Evolutionary conservation across 2,797 vertebrate genomes (phyloP).

Genomic region (Vespertilio murinus): DNA sequence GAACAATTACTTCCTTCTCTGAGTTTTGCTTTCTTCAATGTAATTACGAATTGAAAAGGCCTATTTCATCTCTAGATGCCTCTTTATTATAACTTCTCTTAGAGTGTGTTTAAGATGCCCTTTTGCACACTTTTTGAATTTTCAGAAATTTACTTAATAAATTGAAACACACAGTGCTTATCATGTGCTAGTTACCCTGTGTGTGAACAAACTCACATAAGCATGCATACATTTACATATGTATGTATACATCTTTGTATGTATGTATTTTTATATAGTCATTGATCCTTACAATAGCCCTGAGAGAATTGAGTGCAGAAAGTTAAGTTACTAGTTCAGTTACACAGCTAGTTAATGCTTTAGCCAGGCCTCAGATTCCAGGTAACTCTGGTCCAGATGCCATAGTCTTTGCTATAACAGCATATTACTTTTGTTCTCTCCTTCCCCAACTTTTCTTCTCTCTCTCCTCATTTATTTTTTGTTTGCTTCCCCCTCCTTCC

Average conservation of each 20-base stretch:
- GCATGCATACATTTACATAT: too few species aligned
- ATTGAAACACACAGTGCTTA: background rate
- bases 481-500: background rate
- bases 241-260: too few species aligned
- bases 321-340: background rate
- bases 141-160: background rate
- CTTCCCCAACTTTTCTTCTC: background rate
- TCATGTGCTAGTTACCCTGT: too few species aligned
- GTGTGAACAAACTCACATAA: rapidly evolving
- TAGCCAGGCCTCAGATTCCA: background rate
- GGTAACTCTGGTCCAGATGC: background rate
- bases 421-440: background rate
- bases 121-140: background rate
- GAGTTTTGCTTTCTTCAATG: background rate
- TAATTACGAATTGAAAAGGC: background rate
- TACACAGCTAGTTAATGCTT: background rate
- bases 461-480: background rate
- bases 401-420: background rate
- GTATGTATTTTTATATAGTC: background rate
- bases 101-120: background rate
- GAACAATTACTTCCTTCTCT: background rate
- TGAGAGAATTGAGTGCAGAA: background rate
- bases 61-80: background rate
- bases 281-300: background rate
- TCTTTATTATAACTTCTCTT: background rate